Evolutionary conservation across 2,113 vertebrate genomes (phyloP).

Genomic region (Podarcis cretensis): DNA sequence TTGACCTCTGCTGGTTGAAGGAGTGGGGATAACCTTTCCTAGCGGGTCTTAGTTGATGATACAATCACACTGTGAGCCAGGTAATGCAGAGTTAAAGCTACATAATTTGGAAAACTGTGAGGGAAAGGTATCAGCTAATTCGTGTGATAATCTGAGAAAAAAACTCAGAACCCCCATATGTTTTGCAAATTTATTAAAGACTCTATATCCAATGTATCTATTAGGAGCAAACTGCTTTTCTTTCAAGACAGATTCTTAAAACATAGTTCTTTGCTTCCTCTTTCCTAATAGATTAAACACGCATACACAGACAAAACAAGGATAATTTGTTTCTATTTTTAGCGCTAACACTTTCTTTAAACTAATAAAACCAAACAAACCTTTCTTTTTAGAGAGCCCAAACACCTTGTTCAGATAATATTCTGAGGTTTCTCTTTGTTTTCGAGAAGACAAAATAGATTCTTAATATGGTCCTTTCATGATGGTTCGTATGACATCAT

Average conservation of each 20-base stretch:
- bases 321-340: conserved; percentile 34
- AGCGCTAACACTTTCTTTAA: not conserved
- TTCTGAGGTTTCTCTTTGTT: not conserved
- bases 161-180: not conserved
- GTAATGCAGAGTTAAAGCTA: not conserved
- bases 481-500: conserved; percentile 44
- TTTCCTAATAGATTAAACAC: not conserved
- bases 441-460: conserved; percentile 40
- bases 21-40: not conserved
- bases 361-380: conserved; percentile 7
- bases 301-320: not conserved
- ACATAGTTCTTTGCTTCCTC: not conserved
- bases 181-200: not conserved
- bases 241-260: not conserved
- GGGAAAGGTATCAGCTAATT: not conserved
- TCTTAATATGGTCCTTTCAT: conserved; percentile 53
- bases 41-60: not conserved
- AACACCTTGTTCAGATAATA: not conserved
- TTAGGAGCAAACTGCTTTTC: not conserved
- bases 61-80: not conserved
- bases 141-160: not conserved
- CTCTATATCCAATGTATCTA: not conserved
- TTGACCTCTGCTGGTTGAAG: not conserved
- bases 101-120: not conserved
- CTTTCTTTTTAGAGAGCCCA: conserved; percentile 12